phyloP scores from a whole-genome alignment of 2,797 vertebrate species.

The Gila robusta region DNA sequence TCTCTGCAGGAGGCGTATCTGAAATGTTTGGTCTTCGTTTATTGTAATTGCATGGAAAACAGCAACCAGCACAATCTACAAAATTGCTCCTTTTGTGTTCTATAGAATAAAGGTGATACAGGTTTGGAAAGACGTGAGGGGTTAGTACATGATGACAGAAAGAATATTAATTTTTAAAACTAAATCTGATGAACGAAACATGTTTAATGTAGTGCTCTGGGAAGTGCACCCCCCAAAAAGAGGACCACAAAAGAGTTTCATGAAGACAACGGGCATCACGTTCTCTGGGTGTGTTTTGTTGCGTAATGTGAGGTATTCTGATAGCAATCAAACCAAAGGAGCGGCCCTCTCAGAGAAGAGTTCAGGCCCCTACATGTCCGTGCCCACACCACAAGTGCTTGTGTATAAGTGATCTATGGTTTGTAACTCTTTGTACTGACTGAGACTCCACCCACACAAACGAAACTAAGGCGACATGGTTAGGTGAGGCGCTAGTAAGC shows the following conservation, averaged over 20 bases:
- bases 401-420: slow-evolving; percentile 30
- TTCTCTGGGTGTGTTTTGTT: slow-evolving; percentile 20
- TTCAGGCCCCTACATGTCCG: slow-evolving; percentile 30
- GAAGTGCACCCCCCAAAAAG: neutral
- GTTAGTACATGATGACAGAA: neutral
- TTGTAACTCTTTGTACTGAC: slow-evolving; percentile 31
- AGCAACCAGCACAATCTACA: neutral
- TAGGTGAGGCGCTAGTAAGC: slow-evolving; percentile 27
- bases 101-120: neutral
- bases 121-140: neutral
- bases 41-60: neutral
- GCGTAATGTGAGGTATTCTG: slow-evolving; percentile 30
- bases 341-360: slow-evolving; percentile 15
- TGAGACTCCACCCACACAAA: slow-evolving; percentile 51
- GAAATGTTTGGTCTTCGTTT: neutral
- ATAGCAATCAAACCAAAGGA: slow-evolving; percentile 51
- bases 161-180: too few species aligned
- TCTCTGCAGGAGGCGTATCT: too few species aligned
- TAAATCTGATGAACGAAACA: neutral
- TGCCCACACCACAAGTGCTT: slow-evolving; percentile 31
- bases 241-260: neutral
- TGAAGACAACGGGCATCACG: neutral
- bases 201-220: neutral
- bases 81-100: neutral
- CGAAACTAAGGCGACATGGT: slow-evolving; percentile 42